These are phyloP conservation scores for Pogonomyrmex californicus DNA, from an alignment of 1,140 invertebrate species.

Conservation along the genomic window DNA sequence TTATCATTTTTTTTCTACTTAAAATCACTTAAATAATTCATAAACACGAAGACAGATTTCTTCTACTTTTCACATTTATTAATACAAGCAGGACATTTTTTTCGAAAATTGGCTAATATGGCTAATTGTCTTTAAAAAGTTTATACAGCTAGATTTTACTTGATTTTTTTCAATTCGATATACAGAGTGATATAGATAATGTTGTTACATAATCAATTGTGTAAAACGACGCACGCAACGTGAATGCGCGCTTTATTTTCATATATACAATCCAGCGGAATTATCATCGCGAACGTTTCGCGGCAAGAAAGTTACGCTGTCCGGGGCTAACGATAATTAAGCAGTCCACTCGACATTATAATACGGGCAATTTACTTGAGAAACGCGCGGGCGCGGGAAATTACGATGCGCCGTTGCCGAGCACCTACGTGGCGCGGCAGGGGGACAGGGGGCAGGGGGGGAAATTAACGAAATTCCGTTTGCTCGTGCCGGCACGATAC, in stretches of 20 bases:
- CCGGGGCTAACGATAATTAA: constrained; percentile 66
- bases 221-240: constrained; percentile 4
- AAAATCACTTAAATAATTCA: neutral
- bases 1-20: neutral
- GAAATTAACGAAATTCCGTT: constrained; percentile 77
- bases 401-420: constrained; percentile 54
- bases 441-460: neutral
- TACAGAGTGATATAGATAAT: neutral
- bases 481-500: constrained; percentile 62
- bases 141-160: neutral
- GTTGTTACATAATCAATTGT: constrained; percentile 12
- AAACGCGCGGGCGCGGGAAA: constrained; percentile 68
- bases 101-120: neutral
- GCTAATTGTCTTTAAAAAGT: neutral
- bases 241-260: neutral
- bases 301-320: constrained; percentile 36
- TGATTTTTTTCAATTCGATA: neutral
- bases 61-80: neutral
- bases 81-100: neutral
- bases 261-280: neutral
- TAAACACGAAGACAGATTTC: neutral
- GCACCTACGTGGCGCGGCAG: neutral
- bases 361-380: constrained; percentile 74
- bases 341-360: constrained; percentile 67
- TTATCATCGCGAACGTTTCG: constrained; percentile 45